Evolutionary conservation across 2,113 vertebrate species (phyloP), one percentile per base, ranked within the genome.

Genomic region (Hepsetus odoe): DNA sequence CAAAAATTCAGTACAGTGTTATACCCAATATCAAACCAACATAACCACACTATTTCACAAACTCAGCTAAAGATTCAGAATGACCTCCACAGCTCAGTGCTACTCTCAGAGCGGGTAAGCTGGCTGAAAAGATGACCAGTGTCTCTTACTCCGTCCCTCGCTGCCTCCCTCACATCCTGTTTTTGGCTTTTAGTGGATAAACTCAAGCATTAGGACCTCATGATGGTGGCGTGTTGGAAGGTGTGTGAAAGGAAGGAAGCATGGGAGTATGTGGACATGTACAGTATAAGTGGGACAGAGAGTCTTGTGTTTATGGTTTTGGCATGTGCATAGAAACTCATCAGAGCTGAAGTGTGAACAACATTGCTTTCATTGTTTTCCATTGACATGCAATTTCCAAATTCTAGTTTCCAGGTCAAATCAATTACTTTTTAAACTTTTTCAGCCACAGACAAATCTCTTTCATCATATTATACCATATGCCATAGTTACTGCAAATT

Each of bases 161-260:
- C 85, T 79, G 74, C 69, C 77, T 79, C 0, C 53, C 61, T 58
- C 51, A 46, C 85, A 83, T 86, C 85, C 85, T 86, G 82, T 84
- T 86, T 84, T 82, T 80, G 59, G 58, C 33, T 64, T 77, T 58
- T 44, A 67, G 33, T 38, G 49, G 55, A 80, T 59, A 74, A 61
- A 33, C 38, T 72, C 22, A 4, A 49, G 55, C 35, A 40, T 56
- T 26, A 62, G 51, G 61, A 66, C 20, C 78, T 53, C 62, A 74
- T 58, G 71, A 70, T 76, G n/a, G n/a, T 20, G 28, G 69, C 33
- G 51, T 69, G 33, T 20, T 77, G 30, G 40, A 66, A 67, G 69
- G 32, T 73, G 46, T 67, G 66, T 78, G 70, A 61, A 46, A 67
- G 76, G 76, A 82, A 79, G 72, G 81, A 83, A 76, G 69, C 55